Base-by-base conservation (phyloP, 2,888 invertebrate genomes). In the Stenurella melanura region DNA sequence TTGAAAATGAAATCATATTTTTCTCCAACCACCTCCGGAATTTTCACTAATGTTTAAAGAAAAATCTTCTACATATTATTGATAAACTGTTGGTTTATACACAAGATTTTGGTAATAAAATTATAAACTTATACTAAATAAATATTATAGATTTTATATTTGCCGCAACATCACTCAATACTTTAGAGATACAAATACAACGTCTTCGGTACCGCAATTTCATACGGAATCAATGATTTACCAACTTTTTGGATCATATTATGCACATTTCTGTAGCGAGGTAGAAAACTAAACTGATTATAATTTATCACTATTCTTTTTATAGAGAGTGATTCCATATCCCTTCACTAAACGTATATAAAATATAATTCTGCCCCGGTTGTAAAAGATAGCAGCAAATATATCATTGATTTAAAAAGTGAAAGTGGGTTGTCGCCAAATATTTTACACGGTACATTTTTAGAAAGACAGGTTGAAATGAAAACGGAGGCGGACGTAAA, bases 181-280 rank as follows among this genome's bases (percentile, higher is more conserved):
- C 50, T 42, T n/a, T 5, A n/a, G 50, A 50, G 1, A 2, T n/a
- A 50, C 50, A 17, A 7, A 42, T 1, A 42, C 10, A 42, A 42
- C 42, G n/a, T 42, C 1, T 15, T 1, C 7, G 2, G 0, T 42
- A 42, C 1, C 11, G 38, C 7, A 7, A 38, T 9, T 3, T 3
- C n/a, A 50, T n/a, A n/a, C n/a, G n/a, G 3, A n/a, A 50, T 7
- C 0, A n/a, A 50, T 50, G 4, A 50, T n/a, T 50, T 50, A 50
- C 50, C 50, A 50, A 50, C 50, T n/a, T 50, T n/a, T n/a, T 15
- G 50, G 50, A 50, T 50, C 50, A 50, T 50, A 50, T n/a, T 50
- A 15, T n/a, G n/a, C 4, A 4, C 12, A 50, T 50, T 17, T n/a
- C 5, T 15, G 12, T 7, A n/a, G n/a, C n/a, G 50, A n/a, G 1